Evolutionary conservation across 2,113 vertebrate genomes (phyloP).

Genomic region (Aythya baeri): DNA sequence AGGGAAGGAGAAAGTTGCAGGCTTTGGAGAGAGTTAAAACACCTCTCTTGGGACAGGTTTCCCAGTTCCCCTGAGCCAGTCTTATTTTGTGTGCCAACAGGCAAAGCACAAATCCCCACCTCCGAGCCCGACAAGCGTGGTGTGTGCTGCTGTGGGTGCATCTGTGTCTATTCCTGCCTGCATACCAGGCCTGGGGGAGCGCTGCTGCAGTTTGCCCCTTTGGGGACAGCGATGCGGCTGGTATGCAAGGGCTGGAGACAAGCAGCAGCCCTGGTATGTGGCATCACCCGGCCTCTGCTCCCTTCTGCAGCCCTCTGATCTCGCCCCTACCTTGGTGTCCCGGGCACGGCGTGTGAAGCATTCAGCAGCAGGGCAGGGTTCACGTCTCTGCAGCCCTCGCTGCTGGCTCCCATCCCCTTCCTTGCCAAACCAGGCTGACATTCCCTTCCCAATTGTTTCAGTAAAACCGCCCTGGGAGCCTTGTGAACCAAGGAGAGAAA

Average conservation of each 20-base stretch:
- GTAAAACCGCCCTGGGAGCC: neutral
- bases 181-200: neutral
- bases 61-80: neutral
- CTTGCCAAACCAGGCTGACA: neutral
- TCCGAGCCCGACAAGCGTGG: neutral
- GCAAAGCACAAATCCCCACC: neutral
- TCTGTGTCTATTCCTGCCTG: neutral
- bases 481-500: neutral
- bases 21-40: neutral
- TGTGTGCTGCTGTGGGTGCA: accelerated
- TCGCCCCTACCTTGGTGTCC: neutral
- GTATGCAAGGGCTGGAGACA: neutral
- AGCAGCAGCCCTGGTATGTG: neutral
- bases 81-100: neutral
- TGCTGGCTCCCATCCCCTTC: neutral
- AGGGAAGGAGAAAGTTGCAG: neutral
- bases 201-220: neutral
- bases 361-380: neutral
- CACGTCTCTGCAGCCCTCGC: neutral
- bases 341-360: neutral
- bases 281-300: neutral
- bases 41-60: neutral
- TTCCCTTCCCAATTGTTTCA: neutral
- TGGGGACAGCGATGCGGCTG: accelerated
- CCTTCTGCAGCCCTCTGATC: neutral